These are phyloP conservation scores for Heliocidaris erythrogramma DNA, from an alignment of 35 echinoderm and acorn worm genomes.

Conservation along the genomic window DNA sequence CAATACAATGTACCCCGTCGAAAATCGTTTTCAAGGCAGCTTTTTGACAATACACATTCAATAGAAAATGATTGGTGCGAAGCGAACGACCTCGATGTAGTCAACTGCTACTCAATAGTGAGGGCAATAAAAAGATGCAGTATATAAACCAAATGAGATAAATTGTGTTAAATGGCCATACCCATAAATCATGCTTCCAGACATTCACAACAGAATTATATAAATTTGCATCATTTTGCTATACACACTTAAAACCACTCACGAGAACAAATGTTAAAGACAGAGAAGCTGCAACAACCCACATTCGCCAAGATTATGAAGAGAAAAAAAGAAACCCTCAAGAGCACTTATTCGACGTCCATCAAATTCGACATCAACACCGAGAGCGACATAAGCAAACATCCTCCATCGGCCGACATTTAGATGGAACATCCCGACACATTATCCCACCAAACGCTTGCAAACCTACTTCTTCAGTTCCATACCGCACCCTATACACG, in stretches of 20 bases:
- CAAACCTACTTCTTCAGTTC: background rate
- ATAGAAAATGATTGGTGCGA: constrained; percentile 47
- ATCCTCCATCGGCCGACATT: background rate
- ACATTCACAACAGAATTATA: background rate
- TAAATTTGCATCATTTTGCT: background rate
- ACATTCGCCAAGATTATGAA: background rate
- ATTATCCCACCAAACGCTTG: background rate
- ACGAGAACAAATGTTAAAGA: background rate
- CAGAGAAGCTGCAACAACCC: background rate
- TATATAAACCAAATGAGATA: background rate
- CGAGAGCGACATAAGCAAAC: background rate
- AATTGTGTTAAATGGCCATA: background rate
- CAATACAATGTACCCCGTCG: constrained; percentile 18
- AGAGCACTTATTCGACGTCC: background rate
- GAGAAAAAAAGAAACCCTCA: background rate
- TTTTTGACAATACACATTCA: constrained; percentile 28
- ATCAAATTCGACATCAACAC: background rate
- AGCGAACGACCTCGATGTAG: constrained; percentile 28
- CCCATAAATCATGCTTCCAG: background rate
- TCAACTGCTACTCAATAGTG: constrained; percentile 1
- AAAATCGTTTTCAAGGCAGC: background rate
- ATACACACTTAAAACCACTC: background rate
- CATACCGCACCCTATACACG: background rate
- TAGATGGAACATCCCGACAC: background rate
- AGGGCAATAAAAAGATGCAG: background rate